These are phyloP conservation scores for Drosophila ohnishii DNA, from an alignment of 1,140 invertebrate genomes.

Conservation along the genomic window DNA sequence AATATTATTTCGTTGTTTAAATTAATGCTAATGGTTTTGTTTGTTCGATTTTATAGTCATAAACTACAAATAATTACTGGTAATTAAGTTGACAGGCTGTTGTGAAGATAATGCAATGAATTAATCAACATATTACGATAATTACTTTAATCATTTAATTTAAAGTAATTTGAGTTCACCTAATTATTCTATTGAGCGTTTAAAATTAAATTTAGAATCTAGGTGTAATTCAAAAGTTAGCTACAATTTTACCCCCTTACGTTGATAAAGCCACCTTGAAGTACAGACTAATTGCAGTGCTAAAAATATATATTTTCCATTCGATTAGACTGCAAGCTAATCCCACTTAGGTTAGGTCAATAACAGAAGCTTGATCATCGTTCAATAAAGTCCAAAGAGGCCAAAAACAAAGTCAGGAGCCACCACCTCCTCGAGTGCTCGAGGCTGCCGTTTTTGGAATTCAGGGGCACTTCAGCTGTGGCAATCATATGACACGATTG, in stretches of 20 bases:
- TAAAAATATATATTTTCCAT: conserved; percentile 6
- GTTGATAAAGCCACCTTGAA: not conserved
- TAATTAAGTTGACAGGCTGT: not conserved
- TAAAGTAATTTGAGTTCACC: not conserved
- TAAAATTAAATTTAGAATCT: not conserved
- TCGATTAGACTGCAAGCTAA: conserved; percentile 42
- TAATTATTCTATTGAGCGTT: not conserved
- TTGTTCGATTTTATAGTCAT: not conserved
- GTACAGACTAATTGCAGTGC: not conserved
- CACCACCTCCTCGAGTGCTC: conserved; percentile 3
- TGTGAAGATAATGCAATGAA: not conserved
- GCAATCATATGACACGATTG: conserved; percentile 55
- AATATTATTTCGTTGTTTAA: not conserved
- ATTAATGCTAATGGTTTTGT: conserved; percentile 7
- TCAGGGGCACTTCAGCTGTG: conserved; percentile 15
- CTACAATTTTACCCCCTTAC: not conserved
- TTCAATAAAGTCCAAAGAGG: conserved; percentile 1
- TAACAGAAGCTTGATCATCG: conserved; percentile 14
- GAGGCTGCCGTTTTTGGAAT: conserved; percentile 23
- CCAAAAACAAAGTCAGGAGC: conserved; percentile 14
- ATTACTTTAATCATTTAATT: conserved; percentile 13
- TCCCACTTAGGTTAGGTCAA: conserved; percentile 63
- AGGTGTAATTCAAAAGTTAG: not conserved
- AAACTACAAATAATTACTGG: not conserved
- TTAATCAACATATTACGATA: not conserved